phyloP scores from a whole-genome alignment of 2,797 vertebrate genomes.

The Aeoliscus strigatus region DNA sequence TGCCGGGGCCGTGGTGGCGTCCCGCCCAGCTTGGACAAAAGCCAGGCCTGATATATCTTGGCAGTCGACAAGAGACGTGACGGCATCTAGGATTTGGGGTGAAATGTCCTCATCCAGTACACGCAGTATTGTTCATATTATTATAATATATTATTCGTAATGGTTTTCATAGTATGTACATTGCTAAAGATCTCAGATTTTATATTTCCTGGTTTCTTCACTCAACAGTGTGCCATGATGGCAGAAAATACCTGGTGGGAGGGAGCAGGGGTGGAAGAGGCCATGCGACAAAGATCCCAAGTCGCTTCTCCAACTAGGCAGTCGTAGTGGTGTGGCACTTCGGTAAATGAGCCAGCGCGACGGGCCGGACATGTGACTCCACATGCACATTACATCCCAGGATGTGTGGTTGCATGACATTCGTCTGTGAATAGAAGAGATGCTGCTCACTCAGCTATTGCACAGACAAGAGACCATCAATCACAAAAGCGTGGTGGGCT shows the following conservation, averaged over 20 bases:
- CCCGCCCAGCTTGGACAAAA: conserved; percentile 59
- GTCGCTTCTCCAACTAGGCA: conserved; percentile 12
- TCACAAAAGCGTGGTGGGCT: conserved; percentile 61
- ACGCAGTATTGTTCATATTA: conserved; percentile 22
- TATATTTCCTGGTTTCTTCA: conserved; percentile 10
- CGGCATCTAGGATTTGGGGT: conserved; percentile 37
- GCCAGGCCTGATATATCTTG: conserved; percentile 67
- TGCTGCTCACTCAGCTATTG: conserved; percentile 75
- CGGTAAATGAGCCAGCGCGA: conserved; percentile 4
- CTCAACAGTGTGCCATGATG: conserved; percentile 26
- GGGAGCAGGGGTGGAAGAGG: conserved; percentile 15
- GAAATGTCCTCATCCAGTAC: conserved; percentile 19
- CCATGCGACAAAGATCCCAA: conserved; percentile 22
- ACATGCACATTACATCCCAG: conserved; percentile 10
- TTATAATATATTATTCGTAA: conserved; percentile 19
- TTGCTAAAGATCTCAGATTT: conserved; percentile 12
- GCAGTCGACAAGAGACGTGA: conserved; percentile 50
- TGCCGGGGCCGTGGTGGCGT: conserved; percentile 64
- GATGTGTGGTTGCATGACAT: conserved; percentile 32
- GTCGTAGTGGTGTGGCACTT: conserved; percentile 32
- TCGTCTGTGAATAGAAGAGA: conserved; percentile 61
- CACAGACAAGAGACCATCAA: conserved; percentile 70
- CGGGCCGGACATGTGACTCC: conserved; percentile 1
- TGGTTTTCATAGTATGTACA: conserved; percentile 3
- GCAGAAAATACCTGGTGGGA: conserved; percentile 9